Conservation (phyloP, 2,797 vertebrate species). For the Artibeus jamaicensis region DNA sequence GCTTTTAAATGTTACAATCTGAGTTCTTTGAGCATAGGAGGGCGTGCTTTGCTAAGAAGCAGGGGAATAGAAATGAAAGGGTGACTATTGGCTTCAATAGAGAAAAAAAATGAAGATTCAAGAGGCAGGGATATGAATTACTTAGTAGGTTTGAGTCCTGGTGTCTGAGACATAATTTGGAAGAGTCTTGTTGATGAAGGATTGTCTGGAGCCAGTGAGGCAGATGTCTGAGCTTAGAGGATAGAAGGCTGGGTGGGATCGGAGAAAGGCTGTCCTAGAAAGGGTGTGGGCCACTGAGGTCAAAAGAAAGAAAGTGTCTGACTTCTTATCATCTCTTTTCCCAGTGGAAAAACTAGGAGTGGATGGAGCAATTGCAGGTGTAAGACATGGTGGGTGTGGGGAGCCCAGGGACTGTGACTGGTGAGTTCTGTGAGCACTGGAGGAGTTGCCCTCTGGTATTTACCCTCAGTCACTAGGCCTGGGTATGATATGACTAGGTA, state of each 20-base stretch:
- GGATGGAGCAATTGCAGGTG: neutral
- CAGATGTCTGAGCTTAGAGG: neutral
- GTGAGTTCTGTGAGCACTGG: neutral
- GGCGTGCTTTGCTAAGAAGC: constrained; percentile 18
- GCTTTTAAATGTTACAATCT: neutral
- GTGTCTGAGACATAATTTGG: neutral
- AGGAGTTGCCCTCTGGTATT: neutral
- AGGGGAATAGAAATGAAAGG: neutral
- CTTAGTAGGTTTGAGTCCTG: neutral
- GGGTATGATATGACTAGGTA: neutral
- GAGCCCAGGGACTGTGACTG: neutral
- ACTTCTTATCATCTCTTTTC: neutral
- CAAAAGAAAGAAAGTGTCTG: neutral
- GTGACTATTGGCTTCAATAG: neutral
- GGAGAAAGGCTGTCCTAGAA: neutral
- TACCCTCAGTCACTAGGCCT: neutral
- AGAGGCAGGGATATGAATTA: constrained; percentile 5
- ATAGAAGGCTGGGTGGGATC: neutral
- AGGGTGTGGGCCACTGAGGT: neutral
- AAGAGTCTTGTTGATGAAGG: neutral
- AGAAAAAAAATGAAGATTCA: constrained; percentile 15
- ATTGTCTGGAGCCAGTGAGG: neutral
- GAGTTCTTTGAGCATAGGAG: neutral
- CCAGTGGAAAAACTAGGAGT: neutral
- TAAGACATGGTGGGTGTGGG: neutral